Percentiles rank a stretch among this genome's conserved stretches.
phyloP scores from a whole-genome alignment of 2,797 vertebrate genomes.

The Hirundo rustica region DNA sequence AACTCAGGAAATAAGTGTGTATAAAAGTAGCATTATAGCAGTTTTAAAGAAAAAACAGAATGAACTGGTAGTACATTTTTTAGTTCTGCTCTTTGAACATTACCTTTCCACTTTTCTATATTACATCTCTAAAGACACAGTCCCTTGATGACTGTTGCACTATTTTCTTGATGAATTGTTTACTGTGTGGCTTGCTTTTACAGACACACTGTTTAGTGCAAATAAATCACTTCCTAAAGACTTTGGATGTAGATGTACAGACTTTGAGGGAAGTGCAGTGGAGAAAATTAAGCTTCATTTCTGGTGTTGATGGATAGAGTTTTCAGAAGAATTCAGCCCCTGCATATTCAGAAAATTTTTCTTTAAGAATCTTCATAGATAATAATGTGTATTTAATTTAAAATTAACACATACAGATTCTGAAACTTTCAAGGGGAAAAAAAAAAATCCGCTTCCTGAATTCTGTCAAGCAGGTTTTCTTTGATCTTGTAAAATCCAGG shows the following conservation, averaged over 20 bases:
- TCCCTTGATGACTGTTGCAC: not conserved
- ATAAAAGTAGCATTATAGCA: not conserved
- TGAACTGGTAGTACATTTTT: not conserved
- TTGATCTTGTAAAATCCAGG: not conserved
- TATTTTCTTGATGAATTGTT: not conserved
- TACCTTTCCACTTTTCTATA: not conserved
- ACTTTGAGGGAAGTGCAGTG: not conserved
- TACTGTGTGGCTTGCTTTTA: not conserved
- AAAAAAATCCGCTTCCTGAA: not conserved
- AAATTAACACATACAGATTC: not conserved
- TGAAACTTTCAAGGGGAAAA: not conserved
- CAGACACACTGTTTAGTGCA: not conserved
- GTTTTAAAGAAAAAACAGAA: not conserved
- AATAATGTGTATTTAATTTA: not conserved
- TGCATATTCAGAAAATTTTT: not conserved
- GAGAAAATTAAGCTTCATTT: not conserved
- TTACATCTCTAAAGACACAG: not conserved
- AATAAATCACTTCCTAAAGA: not conserved
- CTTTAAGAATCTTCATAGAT: not conserved
- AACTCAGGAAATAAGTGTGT: not conserved
- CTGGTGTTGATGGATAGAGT: not conserved
- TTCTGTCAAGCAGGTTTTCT: not conserved
- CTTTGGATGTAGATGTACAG: not conserved
- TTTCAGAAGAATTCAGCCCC: not conserved
- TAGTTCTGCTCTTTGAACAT: not conserved